Evolutionary conservation across 2,113 vertebrate genomes (phyloP).

Genomic region (Conger conger): DNA sequence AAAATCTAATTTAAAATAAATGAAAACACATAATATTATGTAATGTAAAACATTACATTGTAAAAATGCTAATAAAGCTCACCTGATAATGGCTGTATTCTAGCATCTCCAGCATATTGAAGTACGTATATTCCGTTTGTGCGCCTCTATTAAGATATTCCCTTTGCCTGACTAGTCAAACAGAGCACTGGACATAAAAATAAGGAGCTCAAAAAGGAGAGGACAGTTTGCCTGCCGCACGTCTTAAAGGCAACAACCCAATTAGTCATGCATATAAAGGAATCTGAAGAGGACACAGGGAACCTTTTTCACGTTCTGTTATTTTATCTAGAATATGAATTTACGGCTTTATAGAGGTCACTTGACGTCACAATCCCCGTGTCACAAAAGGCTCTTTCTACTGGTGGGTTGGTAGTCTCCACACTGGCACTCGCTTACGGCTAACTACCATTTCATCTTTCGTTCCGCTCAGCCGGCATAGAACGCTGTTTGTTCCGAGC

Average conservation of each 20-base stretch:
- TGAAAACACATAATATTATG: neutral
- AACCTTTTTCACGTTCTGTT: constrained; percentile 68
- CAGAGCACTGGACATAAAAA: constrained; percentile 1
- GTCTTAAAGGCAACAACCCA: constrained; percentile 76
- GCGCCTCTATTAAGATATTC: constrained; percentile 49
- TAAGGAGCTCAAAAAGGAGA: constrained; percentile 19
- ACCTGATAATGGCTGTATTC: constrained; percentile 97
- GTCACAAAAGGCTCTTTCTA: constrained; percentile 88
- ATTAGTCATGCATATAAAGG: constrained; percentile 89
- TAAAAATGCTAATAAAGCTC: constrained; percentile 50
- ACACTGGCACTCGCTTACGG: constrained; percentile 86
- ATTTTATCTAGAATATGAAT: constrained; percentile 82
- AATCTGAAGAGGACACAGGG: constrained; percentile 70
- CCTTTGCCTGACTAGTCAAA: constrained; percentile 48
- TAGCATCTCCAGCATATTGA: constrained; percentile 93
- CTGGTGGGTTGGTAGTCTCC: constrained; percentile 80
- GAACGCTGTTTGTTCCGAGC: constrained; percentile 88
- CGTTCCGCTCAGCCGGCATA: constrained; percentile 87
- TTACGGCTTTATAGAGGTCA: constrained; percentile 71
- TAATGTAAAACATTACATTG: neutral
- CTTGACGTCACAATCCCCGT: constrained; percentile 89
- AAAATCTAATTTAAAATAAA: neutral
- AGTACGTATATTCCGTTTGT: constrained; percentile 42
- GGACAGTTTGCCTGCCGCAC: constrained; percentile 45
- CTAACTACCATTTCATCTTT: constrained; percentile 92